These are phyloP conservation scores for Drosophila tanythrix DNA, from an alignment of 2,888 invertebrate genomes.

Conservation along the genomic window DNA sequence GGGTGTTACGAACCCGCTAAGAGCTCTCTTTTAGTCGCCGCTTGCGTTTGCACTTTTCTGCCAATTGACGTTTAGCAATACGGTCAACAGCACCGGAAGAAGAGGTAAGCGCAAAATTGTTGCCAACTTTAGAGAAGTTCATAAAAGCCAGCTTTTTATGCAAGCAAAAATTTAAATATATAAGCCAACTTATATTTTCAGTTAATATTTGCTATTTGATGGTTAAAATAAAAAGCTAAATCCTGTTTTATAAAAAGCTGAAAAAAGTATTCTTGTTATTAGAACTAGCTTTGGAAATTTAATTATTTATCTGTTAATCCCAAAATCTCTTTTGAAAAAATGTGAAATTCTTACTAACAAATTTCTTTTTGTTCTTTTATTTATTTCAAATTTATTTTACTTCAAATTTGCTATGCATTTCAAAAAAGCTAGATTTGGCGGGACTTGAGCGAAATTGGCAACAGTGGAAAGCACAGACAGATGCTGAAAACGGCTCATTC, in stretches of 20 bases:
- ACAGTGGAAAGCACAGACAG: conserved; percentile 19
- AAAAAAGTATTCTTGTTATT: neutral
- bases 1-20: conserved; percentile 10
- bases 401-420: neutral
- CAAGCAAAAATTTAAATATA: neutral
- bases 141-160: neutral
- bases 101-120: neutral
- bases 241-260: neutral
- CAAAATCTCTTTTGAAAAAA: neutral
- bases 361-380: neutral
- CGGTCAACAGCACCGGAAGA: conserved; percentile 46
- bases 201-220: neutral
- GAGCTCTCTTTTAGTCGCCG: conserved; percentile 23
- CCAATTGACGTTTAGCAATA: conserved; percentile 59
- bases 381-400: neutral
- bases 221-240: neutral
- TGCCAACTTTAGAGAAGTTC: conserved; percentile 2
- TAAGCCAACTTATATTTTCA: neutral
- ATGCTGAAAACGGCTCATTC: conserved; percentile 53
- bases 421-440: conserved; percentile 3
- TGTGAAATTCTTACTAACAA: no score
- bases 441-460: conserved; percentile 8
- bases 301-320: neutral
- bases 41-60: conserved; percentile 67
- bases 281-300: no score